Percentiles rank a stretch among this genome's conserved stretches.
phyloP scores from a whole-genome alignment of 1,140 invertebrate species.

The Drosophila bipectinata region DNA sequence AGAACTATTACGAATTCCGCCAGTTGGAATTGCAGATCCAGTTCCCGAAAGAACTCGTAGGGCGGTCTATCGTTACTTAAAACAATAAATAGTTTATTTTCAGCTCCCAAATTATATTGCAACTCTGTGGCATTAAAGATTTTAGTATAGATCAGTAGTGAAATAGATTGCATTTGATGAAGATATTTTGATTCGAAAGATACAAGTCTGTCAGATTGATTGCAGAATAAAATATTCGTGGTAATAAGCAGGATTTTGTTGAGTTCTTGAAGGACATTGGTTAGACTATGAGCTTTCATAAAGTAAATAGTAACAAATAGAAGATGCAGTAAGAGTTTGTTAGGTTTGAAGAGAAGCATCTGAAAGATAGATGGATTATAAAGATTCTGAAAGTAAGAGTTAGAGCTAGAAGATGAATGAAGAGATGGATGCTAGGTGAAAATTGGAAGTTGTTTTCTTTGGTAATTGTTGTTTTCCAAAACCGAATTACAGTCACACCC shows the following conservation, averaged over 20 bases:
- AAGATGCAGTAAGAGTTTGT: constrained; percentile 5
- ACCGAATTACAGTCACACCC: background rate
- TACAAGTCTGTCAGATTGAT: background rate
- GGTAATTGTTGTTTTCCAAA: background rate
- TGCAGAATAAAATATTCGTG: constrained; percentile 44
- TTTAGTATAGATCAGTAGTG: constrained; percentile 20
- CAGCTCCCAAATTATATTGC: constrained; percentile 5
- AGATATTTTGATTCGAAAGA: constrained; percentile 17
- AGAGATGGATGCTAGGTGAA: background rate
- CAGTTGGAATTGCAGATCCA: constrained; percentile 37
- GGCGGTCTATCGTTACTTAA: constrained; percentile 20
- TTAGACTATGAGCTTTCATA: background rate
- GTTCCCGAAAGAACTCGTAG: constrained; percentile 3
- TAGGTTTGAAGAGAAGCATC: constrained; percentile 31
- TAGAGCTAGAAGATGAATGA: background rate
- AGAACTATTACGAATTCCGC: constrained; percentile 47
- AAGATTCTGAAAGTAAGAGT: background rate
- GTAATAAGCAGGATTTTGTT: constrained; percentile 33
- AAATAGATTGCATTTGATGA: background rate
- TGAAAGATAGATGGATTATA: constrained; percentile 42
- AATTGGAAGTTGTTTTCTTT: too few species aligned
- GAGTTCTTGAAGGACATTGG: constrained; percentile 38
- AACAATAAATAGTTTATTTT: constrained; percentile 41
- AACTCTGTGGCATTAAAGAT: constrained; percentile 30
- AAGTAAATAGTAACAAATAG: constrained; percentile 2